A percentile compares a stretch with the other conserved stretches of the same genome.
These are phyloP conservation scores for Lordiphosa mommai DNA, from an alignment of 1,140 invertebrate species.

Conservation along the genomic window DNA sequence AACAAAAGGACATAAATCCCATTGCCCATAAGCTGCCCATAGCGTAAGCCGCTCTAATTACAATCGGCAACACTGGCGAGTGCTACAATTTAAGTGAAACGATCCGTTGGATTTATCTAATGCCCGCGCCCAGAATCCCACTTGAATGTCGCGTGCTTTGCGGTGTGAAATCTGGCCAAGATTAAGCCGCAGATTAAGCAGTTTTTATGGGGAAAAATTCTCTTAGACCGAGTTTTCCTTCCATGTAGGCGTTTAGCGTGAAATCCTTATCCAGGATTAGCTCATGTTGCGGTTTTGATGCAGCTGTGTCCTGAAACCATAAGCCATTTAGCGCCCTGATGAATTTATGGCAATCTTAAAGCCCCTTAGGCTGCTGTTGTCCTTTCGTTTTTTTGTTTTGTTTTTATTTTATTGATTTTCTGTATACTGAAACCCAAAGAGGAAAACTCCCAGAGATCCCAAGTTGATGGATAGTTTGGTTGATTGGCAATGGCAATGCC, in stretches of 20 bases:
- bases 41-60: slow-evolving; percentile 65
- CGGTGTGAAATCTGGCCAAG: slow-evolving; percentile 53
- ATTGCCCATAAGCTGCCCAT: slow-evolving; percentile 8
- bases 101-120: slow-evolving; percentile 43
- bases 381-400: background rate
- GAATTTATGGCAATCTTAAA: slow-evolving; percentile 60
- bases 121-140: slow-evolving; percentile 22
- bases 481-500: slow-evolving; percentile 27
- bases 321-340: slow-evolving; percentile 71
- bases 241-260: slow-evolving; percentile 44
- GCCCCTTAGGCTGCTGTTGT: slow-evolving; percentile 4
- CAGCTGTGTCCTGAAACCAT: slow-evolving; percentile 22
- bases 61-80: slow-evolving; percentile 60
- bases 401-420: slow-evolving; percentile 29
- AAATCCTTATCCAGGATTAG: slow-evolving; percentile 59
- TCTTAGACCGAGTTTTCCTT: too few relatives aligned
- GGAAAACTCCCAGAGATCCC: background rate
- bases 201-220: slow-evolving; percentile 13
- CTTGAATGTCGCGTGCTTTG: slow-evolving; percentile 30
- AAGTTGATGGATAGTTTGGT: slow-evolving; percentile 40
- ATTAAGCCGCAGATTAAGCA: slow-evolving; percentile 56
- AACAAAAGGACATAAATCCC: background rate
- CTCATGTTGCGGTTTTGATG: slow-evolving; percentile 67
- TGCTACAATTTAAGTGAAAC: slow-evolving; percentile 29
- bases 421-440: background rate